Percentiles rank a stretch among this genome's conserved stretches.
These are phyloP conservation scores for Elachura formosa DNA, from an alignment of 2,113 vertebrate genomes.

Conservation along the genomic window DNA sequence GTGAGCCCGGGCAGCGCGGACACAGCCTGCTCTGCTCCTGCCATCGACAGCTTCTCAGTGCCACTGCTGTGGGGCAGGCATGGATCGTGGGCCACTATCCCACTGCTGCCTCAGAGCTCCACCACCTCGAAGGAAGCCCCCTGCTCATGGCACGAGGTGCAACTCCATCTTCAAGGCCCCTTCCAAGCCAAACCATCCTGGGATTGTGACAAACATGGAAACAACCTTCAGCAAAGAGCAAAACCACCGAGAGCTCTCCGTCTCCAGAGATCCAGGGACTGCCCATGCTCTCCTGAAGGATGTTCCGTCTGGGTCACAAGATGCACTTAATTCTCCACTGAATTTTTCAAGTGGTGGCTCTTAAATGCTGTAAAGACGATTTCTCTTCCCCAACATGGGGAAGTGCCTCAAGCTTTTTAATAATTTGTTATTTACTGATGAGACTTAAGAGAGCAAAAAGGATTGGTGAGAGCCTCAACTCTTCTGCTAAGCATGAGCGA, in stretches of 20 bases:
- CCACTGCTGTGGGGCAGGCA: not conserved
- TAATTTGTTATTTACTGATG: not conserved
- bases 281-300: rapidly evolving
- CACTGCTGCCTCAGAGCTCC: not conserved
- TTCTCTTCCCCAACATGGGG: rapidly evolving
- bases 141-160: not conserved
- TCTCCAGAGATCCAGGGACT: not conserved
- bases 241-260: not conserved
- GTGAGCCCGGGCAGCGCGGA: no score
- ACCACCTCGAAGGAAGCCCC: no score
- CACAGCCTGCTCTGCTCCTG: not conserved
- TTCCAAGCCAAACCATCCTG: not conserved
- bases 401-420: not conserved
- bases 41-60: not conserved
- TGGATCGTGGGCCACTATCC: rapidly evolving
- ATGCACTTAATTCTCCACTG: not conserved
- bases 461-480: not conserved
- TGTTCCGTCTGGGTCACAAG: not conserved
- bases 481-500: not conserved
- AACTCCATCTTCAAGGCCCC: rapidly evolving
- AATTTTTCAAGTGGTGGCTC: not conserved
- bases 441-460: not conserved
- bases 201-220: not conserved
- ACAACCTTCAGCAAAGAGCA: not conserved
- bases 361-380: rapidly evolving